These are phyloP conservation scores for Hoplodrina ambigua DNA, from an alignment of 2,888 invertebrate species.

Conservation along the genomic window DNA sequence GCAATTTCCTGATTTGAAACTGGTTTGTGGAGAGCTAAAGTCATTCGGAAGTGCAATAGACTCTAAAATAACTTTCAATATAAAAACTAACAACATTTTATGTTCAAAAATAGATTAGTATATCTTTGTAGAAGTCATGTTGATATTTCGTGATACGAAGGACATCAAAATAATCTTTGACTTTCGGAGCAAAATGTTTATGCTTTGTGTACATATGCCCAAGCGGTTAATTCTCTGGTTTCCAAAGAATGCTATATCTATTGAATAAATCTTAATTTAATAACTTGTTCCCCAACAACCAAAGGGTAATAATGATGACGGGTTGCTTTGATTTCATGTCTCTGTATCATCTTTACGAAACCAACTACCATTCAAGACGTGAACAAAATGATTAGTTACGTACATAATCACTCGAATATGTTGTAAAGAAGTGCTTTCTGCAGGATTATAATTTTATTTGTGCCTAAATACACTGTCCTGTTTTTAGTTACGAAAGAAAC, in stretches of 20 bases:
- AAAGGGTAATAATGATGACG: neutral
- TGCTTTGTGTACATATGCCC: conserved; percentile 8
- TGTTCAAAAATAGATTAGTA: conserved; percentile 18
- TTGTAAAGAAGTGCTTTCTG: conserved; percentile 1
- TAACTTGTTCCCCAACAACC: neutral
- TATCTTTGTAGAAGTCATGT: conserved; percentile 11
- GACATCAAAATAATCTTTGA: too few species aligned
- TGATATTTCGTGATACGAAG: neutral
- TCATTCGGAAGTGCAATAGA: conserved; percentile 58
- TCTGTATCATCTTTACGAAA: neutral
- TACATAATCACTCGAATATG: neutral
- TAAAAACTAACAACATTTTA: conserved; percentile 17
- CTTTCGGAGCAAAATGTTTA: too few species aligned
- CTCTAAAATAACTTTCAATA: conserved; percentile 17
- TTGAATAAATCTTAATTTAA: conserved; percentile 1
- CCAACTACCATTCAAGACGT: neutral
- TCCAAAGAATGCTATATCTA: neutral
- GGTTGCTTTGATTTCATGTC: neutral
- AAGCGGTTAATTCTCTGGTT: neutral
- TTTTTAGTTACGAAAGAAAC: conserved; percentile 64
- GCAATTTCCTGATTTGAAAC: conserved; percentile 59
- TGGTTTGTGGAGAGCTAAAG: conserved; percentile 42
- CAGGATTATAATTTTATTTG: neutral
- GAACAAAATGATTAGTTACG: neutral
- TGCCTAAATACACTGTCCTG: conserved; percentile 57